Base-by-base conservation (phyloP, 2,797 vertebrate species). In the Micrastur ruficollis region DNA sequence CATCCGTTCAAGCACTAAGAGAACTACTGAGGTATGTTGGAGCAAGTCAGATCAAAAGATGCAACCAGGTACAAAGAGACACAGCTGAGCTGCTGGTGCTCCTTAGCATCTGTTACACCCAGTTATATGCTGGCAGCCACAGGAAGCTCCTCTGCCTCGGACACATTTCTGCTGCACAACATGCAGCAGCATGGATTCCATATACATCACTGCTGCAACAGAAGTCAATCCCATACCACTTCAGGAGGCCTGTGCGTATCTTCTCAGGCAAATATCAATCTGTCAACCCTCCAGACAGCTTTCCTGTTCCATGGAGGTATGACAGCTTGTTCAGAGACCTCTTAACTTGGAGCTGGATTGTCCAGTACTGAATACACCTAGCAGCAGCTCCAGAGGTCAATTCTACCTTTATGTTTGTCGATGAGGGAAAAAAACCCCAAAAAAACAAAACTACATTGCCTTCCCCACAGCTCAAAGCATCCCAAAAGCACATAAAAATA, bases 351-450 rank as follows among this genome's bases (percentile, higher is more conserved):
- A 87, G 25, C 32, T 56, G 50, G 50, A 47, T 23, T 52, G 40
- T 23, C 58, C 62, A 85, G 44, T 20, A 79, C 22, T 19, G 36
- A 85, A 80, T 9, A 84, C 17, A 86, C 7, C 36, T 44, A 56
- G 25, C 53, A 89, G 56, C 70, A 95, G 27, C 52, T 86, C 16
- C 61, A 83, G 34, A 70, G 11, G 36, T 62, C 26, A 74, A 55
- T 47, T 83, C 32, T 47, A 62, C 22, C n/a, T 86, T 59, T 25
- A 29, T 15, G 22, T 12, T 81, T 91, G 34, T 38, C 3, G 3
- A 66, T 0, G 0, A 83, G 49, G 44, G 18, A 8, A 13, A 62
- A 38, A 31, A 4, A 5, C 20, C 1, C 34, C 36, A 63, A 25
- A 7, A 21, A 29, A 62, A 32, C 7, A 13, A 62, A 38, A 31